These are phyloP conservation scores for Atta cephalotes DNA, from an alignment of 1,140 invertebrate species.

Conservation along the genomic window DNA sequence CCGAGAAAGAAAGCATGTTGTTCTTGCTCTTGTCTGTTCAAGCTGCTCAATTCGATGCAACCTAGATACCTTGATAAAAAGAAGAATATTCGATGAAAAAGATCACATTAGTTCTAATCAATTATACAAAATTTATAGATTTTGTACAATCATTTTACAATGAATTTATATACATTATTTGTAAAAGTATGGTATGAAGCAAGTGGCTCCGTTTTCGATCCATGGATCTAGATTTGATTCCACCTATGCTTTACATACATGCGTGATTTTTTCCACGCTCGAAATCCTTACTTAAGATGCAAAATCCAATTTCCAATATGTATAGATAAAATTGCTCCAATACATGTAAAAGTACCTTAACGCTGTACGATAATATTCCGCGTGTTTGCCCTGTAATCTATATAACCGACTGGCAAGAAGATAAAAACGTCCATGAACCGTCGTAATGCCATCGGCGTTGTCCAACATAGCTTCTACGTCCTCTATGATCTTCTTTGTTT, in stretches of 20 bases:
- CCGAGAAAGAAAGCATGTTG: conserved; percentile 96
- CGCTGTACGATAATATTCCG: conserved; percentile 97
- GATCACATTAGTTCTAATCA: background rate
- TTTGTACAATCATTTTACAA: background rate
- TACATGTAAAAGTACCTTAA: conserved; percentile 87
- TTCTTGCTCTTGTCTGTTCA: conserved; percentile 89
- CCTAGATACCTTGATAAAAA: conserved; percentile 91
- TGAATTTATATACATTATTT: background rate
- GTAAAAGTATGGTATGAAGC: too few relatives aligned
- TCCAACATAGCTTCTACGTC: conserved; percentile 95
- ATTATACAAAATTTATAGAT: background rate
- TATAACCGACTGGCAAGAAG: conserved; percentile 96
- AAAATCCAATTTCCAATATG: too few relatives aligned
- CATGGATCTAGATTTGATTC: too few relatives aligned
- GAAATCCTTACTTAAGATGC: too few relatives aligned
- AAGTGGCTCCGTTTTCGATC: too few relatives aligned
- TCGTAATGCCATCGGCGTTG: conserved; percentile 95
- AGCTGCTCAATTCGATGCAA: conserved; percentile 93
- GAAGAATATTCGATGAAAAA: background rate
- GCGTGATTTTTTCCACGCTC: too few relatives aligned
- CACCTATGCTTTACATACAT: too few relatives aligned
- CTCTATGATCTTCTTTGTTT: conserved; percentile 96
- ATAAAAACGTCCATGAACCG: conserved; percentile 98
- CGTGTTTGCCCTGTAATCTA: conserved; percentile 94
- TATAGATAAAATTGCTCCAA: too few relatives aligned